A percentile compares a stretch with the other conserved stretches of the same genome.
Evolutionary conservation across 2,113 vertebrate genomes (phyloP).

Genomic region (Tonatia bakeri): DNA sequence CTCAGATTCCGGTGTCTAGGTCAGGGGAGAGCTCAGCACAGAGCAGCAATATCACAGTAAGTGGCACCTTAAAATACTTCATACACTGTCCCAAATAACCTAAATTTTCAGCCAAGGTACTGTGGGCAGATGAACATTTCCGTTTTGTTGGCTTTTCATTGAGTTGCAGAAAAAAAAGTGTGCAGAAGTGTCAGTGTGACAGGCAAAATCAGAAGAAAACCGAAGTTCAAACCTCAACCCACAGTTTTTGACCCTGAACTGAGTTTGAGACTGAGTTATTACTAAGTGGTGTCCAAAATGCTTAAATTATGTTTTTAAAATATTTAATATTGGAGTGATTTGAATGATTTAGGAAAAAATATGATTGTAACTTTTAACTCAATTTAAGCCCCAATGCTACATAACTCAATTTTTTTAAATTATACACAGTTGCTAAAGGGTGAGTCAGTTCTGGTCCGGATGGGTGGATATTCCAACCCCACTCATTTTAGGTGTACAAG

Average conservation of each 20-base stretch:
- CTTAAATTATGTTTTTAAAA: not conserved
- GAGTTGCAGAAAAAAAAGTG: not conserved
- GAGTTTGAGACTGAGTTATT: not conserved
- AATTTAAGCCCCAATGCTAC: not conserved
- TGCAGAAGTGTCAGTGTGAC: not conserved
- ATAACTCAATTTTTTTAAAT: not conserved
- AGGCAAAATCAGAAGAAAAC: constrained; percentile 7
- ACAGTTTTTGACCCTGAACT: not conserved
- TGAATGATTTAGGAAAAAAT: not conserved
- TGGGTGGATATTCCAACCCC: not conserved
- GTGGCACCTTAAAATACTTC: not conserved
- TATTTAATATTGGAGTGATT: not conserved
- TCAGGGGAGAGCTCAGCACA: not conserved
- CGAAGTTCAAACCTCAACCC: not conserved
- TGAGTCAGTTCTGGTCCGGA: not conserved
- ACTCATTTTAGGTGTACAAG: not conserved
- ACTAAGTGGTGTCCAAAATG: not conserved
- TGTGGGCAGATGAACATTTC: not conserved
- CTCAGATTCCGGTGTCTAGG: not conserved
- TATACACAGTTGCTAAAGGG: not conserved
- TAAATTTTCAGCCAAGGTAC: not conserved
- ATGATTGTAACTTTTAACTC: not conserved
- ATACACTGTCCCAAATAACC: not conserved
- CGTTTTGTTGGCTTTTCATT: not conserved
- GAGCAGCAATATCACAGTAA: not conserved